Evolutionary conservation across 2,113 vertebrate species (phyloP), one percentile per base, ranked within the genome.

Genomic region (Rhinopomastus cyanomelas): DNA sequence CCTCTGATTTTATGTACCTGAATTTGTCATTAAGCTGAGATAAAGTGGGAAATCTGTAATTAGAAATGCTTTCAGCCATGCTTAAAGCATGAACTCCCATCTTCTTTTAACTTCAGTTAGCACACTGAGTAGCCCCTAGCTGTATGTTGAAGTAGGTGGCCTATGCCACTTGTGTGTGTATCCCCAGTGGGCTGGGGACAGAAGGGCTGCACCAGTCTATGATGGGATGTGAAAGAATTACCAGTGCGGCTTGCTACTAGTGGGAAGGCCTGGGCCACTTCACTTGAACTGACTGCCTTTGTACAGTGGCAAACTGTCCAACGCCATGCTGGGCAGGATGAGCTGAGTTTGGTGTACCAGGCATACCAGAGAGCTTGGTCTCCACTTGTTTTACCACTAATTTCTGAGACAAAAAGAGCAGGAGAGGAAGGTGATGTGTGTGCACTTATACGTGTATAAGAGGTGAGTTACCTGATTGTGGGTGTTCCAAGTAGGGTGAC

Each of bases 381-480:
- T 80, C 17, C 13, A 10, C 11, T 22, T 72, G 15, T 48, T 48
- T 19, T 6, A 3, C 26, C 11, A 14, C 59, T 61, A 16, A 39
- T 61, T 66, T 68, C 53, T 44, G 18, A 49, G 60, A 11, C 17
- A 49, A 62, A n/a, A 12, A 37, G 25, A 60, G 37, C 12, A 51
- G 51, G 16, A 39, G 22, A 18, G 13, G 3, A 8, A 32, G 34
- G 4, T 42, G 36, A 22, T 34, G 12, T 4, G 3, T 26, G 9
- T 36, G 29, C 15, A 42, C 39, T 15, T 42, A 15, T 0, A 0
- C 15, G 6, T 20, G 4, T 23, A 1, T 9, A 21, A 79, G 23
- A 56, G 12, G 8, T 57, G 23, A 9, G 8, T 7, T 26, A 86
- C 12, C n/a, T 68, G 42, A 9, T 20, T 17, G 30, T 46, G 30